phyloP scores from a whole-genome alignment of 2,888 invertebrate species.

The Caenorhabditis angaria region DNA sequence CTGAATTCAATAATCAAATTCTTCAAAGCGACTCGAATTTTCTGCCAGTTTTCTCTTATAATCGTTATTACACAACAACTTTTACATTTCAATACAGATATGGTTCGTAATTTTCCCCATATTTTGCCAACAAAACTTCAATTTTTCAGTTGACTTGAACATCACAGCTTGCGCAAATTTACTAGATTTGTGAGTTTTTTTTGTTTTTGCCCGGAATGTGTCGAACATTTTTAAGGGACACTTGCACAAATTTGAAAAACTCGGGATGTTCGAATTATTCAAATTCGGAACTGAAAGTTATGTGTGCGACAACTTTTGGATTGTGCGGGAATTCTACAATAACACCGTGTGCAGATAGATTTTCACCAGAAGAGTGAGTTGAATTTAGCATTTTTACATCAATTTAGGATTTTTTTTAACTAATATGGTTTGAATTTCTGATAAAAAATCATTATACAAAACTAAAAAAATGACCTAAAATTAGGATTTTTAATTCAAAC shows the following conservation, averaged over 20 bases:
- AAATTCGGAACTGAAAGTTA: slow-evolving; percentile 23
- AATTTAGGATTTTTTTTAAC: background rate
- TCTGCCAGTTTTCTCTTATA: slow-evolving; percentile 35
- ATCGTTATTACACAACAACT: slow-evolving; percentile 32
- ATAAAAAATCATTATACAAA: background rate
- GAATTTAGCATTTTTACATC: too few species aligned
- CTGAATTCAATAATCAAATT: slow-evolving; percentile 37
- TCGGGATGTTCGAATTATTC: slow-evolving; percentile 18
- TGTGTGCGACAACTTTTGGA: slow-evolving; percentile 39
- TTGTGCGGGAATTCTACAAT: slow-evolving; percentile 33
- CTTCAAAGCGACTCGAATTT: slow-evolving; percentile 33
- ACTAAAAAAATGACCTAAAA: background rate
- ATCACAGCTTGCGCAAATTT: slow-evolving; percentile 14
- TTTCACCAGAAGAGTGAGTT: slow-evolving; percentile 20
- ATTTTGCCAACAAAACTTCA: background rate
- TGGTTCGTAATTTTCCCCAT: slow-evolving; percentile 9
- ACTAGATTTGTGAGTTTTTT: slow-evolving; percentile 12
- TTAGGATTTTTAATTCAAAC: background rate
- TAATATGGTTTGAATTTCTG: background rate
- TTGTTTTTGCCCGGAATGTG: background rate
- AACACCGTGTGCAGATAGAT: slow-evolving; percentile 35
- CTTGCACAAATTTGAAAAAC: slow-evolving; percentile 19
- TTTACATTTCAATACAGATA: slow-evolving; percentile 37
- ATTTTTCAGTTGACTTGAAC: slow-evolving; percentile 12
- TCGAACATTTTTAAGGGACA: background rate